phyloP scores from a whole-genome alignment of 2,113 vertebrate genomes.

The Panthera uncia region DNA sequence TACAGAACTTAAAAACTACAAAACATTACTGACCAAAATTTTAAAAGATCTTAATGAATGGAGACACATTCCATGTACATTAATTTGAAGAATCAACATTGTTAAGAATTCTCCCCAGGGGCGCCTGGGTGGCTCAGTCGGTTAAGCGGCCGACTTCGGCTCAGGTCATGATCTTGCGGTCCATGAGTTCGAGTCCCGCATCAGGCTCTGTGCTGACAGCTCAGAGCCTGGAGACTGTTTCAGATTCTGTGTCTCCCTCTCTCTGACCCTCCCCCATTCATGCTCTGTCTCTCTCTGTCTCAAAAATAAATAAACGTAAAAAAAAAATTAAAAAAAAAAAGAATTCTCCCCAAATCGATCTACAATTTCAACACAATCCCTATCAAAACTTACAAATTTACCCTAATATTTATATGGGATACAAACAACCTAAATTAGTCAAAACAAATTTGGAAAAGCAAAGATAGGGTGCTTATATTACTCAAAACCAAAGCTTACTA shows the following conservation, averaged over 20 bases:
- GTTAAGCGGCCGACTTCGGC: too few species aligned
- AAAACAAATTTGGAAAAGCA: background rate
- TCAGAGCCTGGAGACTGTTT: too few species aligned
- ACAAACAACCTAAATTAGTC: background rate
- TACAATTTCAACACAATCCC: background rate
- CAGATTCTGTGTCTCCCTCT: too few species aligned
- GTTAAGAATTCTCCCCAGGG: background rate
- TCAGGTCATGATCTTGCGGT: too few species aligned
- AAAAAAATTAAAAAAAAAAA: background rate
- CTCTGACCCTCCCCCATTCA: too few species aligned
- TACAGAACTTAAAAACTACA: background rate
- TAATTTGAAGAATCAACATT: background rate
- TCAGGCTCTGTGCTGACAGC: too few species aligned
- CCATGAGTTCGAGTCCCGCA: too few species aligned
- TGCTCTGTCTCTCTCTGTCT: too few species aligned
- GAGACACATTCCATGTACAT: background rate
- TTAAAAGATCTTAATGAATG: background rate
- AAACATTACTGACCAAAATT: background rate
- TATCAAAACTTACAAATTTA: background rate
- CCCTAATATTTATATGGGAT: background rate
- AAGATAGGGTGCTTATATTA: background rate
- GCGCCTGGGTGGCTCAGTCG: too few species aligned
- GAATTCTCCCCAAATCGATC: background rate
- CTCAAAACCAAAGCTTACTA: background rate
- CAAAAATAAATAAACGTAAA: too few species aligned